A percentile compares a stretch with the other conserved stretches of the same genome.
Evolutionary conservation across 2,797 vertebrate genomes (phyloP).

Genomic region (Bovichtus diacanthus): DNA sequence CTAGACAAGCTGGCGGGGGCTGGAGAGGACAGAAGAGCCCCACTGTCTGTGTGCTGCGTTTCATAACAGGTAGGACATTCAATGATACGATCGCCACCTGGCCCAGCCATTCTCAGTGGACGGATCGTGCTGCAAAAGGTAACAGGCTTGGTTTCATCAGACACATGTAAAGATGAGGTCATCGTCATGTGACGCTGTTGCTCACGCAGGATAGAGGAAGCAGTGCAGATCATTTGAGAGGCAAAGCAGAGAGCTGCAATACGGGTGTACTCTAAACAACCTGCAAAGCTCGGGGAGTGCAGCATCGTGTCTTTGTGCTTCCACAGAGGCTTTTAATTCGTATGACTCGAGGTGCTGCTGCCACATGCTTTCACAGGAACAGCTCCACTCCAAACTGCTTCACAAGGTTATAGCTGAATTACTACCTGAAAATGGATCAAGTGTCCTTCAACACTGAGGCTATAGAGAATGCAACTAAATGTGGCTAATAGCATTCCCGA

Average conservation of each 20-base stretch:
- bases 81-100: constrained; percentile 62
- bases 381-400: constrained; percentile 27
- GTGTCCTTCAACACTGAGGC: constrained; percentile 10
- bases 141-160: constrained; percentile 36
- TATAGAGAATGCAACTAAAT: constrained; percentile 2
- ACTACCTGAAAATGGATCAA: constrained; percentile 23
- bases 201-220: constrained; percentile 39
- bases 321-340: constrained; percentile 32
- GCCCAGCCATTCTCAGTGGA: constrained; percentile 32
- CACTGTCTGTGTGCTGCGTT: constrained; percentile 41
- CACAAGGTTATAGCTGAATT: constrained; percentile 42
- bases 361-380: neutral
- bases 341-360: constrained; percentile 6
- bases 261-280: constrained; percentile 65
- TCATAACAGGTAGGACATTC: constrained; percentile 63
- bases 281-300: constrained; percentile 22
- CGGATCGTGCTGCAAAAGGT: constrained; percentile 34
- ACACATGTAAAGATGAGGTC: constrained; percentile 65
- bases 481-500: neutral
- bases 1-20: constrained; percentile 55
- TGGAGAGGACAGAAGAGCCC: constrained; percentile 52
- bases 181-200: constrained; percentile 59
- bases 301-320: constrained; percentile 12
- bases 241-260: constrained; percentile 67
- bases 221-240: constrained; percentile 71